Evolutionary conservation across 2,797 vertebrate genomes (phyloP), one percentile per base, ranked within the genome.

Genomic region (Miichthys miiuy): DNA sequence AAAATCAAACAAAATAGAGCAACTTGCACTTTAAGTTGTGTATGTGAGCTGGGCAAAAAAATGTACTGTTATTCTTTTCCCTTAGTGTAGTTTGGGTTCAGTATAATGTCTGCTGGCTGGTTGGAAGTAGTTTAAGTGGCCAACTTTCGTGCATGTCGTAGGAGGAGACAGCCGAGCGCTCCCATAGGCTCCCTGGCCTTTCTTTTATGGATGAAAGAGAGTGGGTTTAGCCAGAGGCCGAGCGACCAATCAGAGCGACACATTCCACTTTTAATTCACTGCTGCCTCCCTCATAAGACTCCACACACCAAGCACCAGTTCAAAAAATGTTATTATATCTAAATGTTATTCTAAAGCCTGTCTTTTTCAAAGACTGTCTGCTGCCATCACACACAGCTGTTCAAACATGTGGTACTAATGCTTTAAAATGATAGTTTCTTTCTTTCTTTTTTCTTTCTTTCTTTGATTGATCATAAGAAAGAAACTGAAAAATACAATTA

Each of bases 191-290:
- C 93, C 38, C 87, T 82, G 80, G 83, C 91, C 93, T 87, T 95
- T 96, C 97, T 96, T 97, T 97, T 97, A 97, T 97, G 96, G 94
- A 94, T 94, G 90, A 93, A 92, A 94, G 92, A 90, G 92, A 94
- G 93, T 95, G 95, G 95, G 95, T 93, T 88, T 92, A 82, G 90
- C 94, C 87, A 90, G 74, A 77, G 92, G 68, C 80, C 87, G 69
- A 85, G 92, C 95, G 95, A 96, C 96, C 92, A 94, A 92, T 88
- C 92, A 92, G 75, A 90, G 80, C 58, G 5, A 60, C 90, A 57
- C 91, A 87, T 90, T 89, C 70, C 87, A 92, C 90, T 94, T 93
- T 92, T 91, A 83, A 91, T 93, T 91, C 94, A 90, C 86, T 88
- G 88, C 89, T 71, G 56, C 80, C 91, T 93, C 91, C 90, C 91